These are phyloP conservation scores for Camponotus fellah DNA, from an alignment of 2,888 invertebrate genomes.

Conservation along the genomic window DNA sequence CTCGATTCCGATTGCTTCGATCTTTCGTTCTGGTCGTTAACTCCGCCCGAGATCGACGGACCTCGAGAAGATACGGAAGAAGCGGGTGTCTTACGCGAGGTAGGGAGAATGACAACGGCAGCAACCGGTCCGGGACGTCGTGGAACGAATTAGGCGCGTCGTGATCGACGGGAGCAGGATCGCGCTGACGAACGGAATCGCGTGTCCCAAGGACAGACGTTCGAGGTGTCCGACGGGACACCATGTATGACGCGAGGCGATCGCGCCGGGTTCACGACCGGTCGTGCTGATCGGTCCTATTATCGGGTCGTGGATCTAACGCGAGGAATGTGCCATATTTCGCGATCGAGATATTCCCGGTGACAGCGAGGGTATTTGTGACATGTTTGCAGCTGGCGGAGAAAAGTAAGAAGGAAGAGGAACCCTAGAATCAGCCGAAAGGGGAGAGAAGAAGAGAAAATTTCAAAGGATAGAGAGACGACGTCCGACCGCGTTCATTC, in stretches of 20 bases:
- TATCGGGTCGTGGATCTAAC: constrained; percentile 64
- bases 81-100: constrained; percentile 17
- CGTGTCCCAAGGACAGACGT: not conserved
- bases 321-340: constrained; percentile 73
- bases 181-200: constrained; percentile 2
- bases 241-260: constrained; percentile 55
- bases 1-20: constrained; percentile 14
- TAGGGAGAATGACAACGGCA: constrained; percentile 54
- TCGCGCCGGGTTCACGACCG: constrained; percentile 65
- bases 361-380: constrained; percentile 56
- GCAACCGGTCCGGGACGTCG: not conserved
- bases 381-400: not conserved
- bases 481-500: not conserved
- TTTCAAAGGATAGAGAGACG: not conserved
- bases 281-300: constrained; percentile 67
- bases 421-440: not conserved
- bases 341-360: constrained; percentile 60
- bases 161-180: not conserved
- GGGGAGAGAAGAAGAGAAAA: not conserved
- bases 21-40: constrained; percentile 47
- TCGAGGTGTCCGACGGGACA: constrained; percentile 57
- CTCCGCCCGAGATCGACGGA: constrained; percentile 46
- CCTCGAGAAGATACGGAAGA: constrained; percentile 33
- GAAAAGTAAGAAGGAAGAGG: not conserved
- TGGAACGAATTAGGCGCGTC: constrained; percentile 12